These are phyloP conservation scores for Ganaspis brasiliensis DNA, from an alignment of 2,888 invertebrate species.

Conservation along the genomic window DNA sequence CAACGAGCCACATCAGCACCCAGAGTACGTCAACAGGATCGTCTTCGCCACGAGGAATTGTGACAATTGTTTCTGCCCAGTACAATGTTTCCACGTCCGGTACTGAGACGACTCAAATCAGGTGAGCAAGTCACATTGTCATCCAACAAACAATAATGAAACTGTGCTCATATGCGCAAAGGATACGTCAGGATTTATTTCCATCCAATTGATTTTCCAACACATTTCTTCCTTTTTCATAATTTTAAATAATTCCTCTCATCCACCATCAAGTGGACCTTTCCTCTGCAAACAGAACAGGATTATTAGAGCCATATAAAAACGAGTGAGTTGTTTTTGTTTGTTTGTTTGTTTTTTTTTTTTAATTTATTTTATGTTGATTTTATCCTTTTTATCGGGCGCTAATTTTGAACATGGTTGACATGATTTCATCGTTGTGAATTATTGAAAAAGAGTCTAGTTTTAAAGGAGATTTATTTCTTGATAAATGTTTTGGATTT, in stretches of 20 bases:
- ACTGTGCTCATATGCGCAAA: slow-evolving; percentile 25
- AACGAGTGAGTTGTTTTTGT: not conserved
- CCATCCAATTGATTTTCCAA: slow-evolving; percentile 22
- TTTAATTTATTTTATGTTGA: too few species aligned
- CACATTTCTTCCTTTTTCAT: not conserved
- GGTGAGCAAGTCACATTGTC: slow-evolving; percentile 65
- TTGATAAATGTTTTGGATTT: too few species aligned
- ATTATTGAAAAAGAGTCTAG: too few species aligned
- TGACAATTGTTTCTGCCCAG: slow-evolving; percentile 72
- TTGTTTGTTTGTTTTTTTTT: too few species aligned
- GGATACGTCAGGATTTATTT: slow-evolving; percentile 29
- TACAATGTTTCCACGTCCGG: slow-evolving; percentile 73
- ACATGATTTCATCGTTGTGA: not conserved
- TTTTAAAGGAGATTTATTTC: too few species aligned
- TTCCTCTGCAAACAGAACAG: not conserved
- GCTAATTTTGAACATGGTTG: not conserved
- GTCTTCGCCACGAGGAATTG: slow-evolving; percentile 70
- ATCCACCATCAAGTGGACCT: too few species aligned
- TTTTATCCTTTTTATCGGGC: too few species aligned
- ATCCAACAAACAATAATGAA: slow-evolving; percentile 30
- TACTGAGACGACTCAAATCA: slow-evolving; percentile 73
- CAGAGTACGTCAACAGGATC: slow-evolving; percentile 68
- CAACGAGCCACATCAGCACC: slow-evolving; percentile 73
- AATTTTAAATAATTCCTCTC: not conserved
- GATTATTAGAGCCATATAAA: too few species aligned